phyloP scores from a whole-genome alignment of 1,140 invertebrate genomes.

The Cyrtorhinus lividipennis region DNA sequence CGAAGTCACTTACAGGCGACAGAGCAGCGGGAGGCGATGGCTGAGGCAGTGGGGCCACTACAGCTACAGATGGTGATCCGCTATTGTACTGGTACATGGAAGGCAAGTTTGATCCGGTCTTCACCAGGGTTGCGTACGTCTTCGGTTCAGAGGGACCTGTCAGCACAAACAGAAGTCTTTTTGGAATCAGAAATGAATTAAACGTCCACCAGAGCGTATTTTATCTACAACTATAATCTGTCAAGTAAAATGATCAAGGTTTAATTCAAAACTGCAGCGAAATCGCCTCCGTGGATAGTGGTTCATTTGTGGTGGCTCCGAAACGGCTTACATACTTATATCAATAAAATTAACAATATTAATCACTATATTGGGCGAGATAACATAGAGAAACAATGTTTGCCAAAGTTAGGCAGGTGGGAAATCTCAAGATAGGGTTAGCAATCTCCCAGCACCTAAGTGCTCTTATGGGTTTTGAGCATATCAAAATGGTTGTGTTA shows the following conservation, averaged over 20 bases:
- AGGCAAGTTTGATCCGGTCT: constrained; percentile 38
- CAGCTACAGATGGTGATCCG: constrained; percentile 23
- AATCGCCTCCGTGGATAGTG: not conserved
- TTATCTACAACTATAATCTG: not conserved
- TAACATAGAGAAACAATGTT: too few relatives aligned
- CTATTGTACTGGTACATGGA: constrained; percentile 13
- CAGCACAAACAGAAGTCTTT: not conserved
- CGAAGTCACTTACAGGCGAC: constrained; percentile 33
- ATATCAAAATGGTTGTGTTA: too few relatives aligned
- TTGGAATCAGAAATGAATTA: not conserved
- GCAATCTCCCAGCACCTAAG: too few relatives aligned
- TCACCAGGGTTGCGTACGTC: constrained; percentile 69
- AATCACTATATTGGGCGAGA: too few relatives aligned
- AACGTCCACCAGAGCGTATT: not conserved
- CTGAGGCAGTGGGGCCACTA: constrained; percentile 21
- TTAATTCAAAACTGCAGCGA: not conserved
- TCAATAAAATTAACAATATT: too few relatives aligned
- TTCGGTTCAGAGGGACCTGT: constrained; percentile 46
- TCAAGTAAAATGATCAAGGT: not conserved
- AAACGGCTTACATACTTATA: too few relatives aligned
- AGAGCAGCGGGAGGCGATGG: constrained; percentile 32
- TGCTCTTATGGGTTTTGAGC: too few relatives aligned
- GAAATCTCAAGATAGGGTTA: too few relatives aligned
- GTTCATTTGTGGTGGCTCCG: too few relatives aligned
- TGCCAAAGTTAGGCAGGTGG: too few relatives aligned